A percentile compares a stretch with the other conserved stretches of the same genome.
phyloP scores from a whole-genome alignment of 2,113 vertebrate genomes.

The Hemibagrus wyckioides region DNA sequence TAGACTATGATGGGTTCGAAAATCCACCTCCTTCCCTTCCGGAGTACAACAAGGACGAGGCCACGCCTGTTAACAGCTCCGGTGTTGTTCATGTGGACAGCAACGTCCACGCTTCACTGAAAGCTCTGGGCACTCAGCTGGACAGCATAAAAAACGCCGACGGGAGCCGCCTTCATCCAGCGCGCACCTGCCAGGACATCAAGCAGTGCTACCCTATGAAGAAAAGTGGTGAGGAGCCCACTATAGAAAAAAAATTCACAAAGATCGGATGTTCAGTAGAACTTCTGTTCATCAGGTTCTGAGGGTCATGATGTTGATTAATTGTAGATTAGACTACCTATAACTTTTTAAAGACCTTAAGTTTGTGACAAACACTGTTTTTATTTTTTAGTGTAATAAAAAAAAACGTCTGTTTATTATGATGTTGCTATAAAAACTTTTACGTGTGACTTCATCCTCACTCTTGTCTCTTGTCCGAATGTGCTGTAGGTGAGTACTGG shows the following conservation, averaged over 20 bases:
- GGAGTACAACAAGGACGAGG: conserved; percentile 90
- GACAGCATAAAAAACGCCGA: conserved; percentile 90
- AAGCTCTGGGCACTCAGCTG: conserved; percentile 89
- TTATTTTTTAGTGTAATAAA: neutral
- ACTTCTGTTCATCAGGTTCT: neutral
- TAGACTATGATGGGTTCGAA: conserved; percentile 73
- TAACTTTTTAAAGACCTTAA: neutral
- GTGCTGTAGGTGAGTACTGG: conserved; percentile 88
- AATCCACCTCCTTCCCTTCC: conserved; percentile 72
- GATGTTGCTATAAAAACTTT: neutral
- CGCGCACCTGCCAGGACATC: conserved; percentile 91
- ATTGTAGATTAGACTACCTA: neutral
- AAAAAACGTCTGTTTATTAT: neutral
- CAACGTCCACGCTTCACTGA: conserved; percentile 84
- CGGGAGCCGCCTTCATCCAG: conserved; percentile 87
- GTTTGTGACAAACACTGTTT: neutral
- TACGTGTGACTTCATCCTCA: neutral
- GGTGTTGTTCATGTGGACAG: conserved; percentile 73
- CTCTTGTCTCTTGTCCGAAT: neutral
- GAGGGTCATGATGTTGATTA: neutral
- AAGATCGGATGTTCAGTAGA: neutral
- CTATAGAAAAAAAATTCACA: too few relatives aligned
- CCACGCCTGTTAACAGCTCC: conserved; percentile 76
- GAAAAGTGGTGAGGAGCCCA: conserved; percentile 78
- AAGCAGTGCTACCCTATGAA: conserved; percentile 89